Conservation (phyloP, 1,140 invertebrate genomes). For the Steinernema khuongi region DNA sequence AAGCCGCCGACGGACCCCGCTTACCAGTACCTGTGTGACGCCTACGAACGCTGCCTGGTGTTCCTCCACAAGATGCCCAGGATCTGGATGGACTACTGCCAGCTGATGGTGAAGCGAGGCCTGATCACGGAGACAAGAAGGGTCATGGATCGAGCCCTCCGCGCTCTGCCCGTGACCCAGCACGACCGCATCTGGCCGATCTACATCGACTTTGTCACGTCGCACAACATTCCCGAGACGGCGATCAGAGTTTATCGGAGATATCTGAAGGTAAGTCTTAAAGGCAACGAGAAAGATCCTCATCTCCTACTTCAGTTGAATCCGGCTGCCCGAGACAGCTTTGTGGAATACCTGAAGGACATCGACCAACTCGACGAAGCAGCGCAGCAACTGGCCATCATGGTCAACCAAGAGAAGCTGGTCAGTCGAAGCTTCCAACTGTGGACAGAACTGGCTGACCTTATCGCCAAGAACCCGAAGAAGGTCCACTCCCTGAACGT, state of each 20-base stretch:
- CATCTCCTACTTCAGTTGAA: slow-evolving; percentile 63
- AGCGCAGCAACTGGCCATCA: slow-evolving; percentile 72
- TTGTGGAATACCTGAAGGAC: slow-evolving; percentile 82
- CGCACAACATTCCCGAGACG: slow-evolving; percentile 86
- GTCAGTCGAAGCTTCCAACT: slow-evolving; percentile 69
- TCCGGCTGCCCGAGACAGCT: slow-evolving; percentile 92
- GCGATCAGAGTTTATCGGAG: slow-evolving; percentile 86
- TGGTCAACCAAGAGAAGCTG: slow-evolving; percentile 95
- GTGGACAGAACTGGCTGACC: slow-evolving; percentile 95
- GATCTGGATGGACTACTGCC: slow-evolving; percentile 95
- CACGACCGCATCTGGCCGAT: slow-evolving; percentile 94
- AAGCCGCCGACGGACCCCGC: slow-evolving; percentile 75
- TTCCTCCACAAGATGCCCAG: slow-evolving; percentile 99
- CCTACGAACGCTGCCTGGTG: slow-evolving; percentile 86
- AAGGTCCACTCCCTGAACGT: slow-evolving; percentile 86
- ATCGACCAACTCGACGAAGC: slow-evolving; percentile 86
- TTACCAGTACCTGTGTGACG: slow-evolving; percentile 88
- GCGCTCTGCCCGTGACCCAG: slow-evolving; percentile 92
- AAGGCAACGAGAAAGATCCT: not conserved
- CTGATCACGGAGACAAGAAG: slow-evolving; percentile 80
- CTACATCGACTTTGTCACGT: slow-evolving; percentile 84
- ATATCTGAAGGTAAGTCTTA: slow-evolving; percentile 75
- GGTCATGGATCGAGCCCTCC: slow-evolving; percentile 82
- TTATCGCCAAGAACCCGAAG: slow-evolving; percentile 93
- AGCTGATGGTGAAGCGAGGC: slow-evolving; percentile 80